These are phyloP conservation scores for Rhabdomys pumilio DNA, from an alignment of 2,797 vertebrate species.

Conservation along the genomic window DNA sequence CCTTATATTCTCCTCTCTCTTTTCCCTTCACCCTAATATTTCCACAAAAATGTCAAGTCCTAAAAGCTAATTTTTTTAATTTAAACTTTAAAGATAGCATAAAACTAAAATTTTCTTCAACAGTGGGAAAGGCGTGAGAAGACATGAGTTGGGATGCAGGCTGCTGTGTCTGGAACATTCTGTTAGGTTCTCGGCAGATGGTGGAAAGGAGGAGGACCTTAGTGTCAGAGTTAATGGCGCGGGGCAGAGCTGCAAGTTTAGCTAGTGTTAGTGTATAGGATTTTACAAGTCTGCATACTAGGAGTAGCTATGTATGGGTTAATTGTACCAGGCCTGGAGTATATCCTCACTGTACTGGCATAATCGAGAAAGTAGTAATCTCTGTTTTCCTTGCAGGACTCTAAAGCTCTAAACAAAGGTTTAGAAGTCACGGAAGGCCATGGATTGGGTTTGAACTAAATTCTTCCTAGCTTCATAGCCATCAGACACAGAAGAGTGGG, in stretches of 20 bases:
- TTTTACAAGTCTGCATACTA: not conserved
- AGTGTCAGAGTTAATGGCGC: not conserved
- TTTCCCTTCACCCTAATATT: not conserved
- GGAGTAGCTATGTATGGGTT: not conserved
- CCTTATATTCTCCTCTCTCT: not conserved
- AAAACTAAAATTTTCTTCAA: not conserved
- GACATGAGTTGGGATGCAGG: not conserved
- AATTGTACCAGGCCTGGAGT: not conserved
- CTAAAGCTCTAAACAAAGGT: not conserved
- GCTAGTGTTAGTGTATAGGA: not conserved
- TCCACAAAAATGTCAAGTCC: not conserved
- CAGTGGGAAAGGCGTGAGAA: not conserved
- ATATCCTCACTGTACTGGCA: not conserved
- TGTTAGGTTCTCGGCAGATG: not conserved
- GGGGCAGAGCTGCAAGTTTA: not conserved
- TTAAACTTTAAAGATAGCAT: not conserved
- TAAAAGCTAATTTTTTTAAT: conserved; percentile 7
- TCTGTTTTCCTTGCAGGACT: not conserved
- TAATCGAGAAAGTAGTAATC: not conserved
- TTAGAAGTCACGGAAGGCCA: not conserved
- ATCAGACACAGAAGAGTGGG: not conserved
- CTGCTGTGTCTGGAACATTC: not conserved
- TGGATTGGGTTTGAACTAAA: not conserved
- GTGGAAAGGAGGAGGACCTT: not conserved
- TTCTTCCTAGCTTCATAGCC: not conserved